phyloP scores from a whole-genome alignment of 2,113 vertebrate genomes.

The Nematolebias whitei region DNA sequence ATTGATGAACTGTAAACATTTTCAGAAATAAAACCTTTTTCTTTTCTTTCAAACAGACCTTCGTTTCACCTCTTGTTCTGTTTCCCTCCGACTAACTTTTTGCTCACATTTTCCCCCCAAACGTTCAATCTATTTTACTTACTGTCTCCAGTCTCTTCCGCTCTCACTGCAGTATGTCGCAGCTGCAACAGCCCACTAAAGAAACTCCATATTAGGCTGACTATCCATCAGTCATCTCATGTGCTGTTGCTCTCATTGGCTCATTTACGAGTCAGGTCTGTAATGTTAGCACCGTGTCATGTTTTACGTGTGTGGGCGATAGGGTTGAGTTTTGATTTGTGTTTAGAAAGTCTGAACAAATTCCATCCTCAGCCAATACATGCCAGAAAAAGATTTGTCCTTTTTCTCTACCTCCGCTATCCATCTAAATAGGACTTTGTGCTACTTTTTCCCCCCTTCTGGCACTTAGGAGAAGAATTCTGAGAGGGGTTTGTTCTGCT shows the following conservation, averaged over 20 bases:
- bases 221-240: constrained; percentile 60
- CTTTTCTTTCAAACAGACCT: constrained; percentile 65
- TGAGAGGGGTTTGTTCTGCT: constrained; percentile 51
- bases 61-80: constrained; percentile 60
- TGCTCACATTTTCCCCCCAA: constrained; percentile 39
- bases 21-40: constrained; percentile 58
- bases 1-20: constrained; percentile 66
- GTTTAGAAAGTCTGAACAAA: constrained; percentile 56
- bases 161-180: constrained; percentile 23
- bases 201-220: constrained; percentile 50
- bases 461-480: constrained; percentile 43
- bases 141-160: constrained; percentile 36
- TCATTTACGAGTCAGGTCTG: constrained; percentile 57
- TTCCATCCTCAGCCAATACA: constrained; percentile 43
- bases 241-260: constrained; percentile 51
- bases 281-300: constrained; percentile 61
- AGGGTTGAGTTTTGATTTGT: constrained; percentile 58
- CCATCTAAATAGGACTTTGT: constrained; percentile 44
- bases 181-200: constrained; percentile 40
- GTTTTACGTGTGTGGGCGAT: constrained; percentile 62
- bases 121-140: constrained; percentile 52
- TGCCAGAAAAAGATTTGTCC: constrained; percentile 57
- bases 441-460: constrained; percentile 5
- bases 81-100: constrained; percentile 84
- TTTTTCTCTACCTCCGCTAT: constrained; percentile 57